Evolutionary conservation across 2,113 vertebrate species (phyloP).

Genomic region (Danionella cerebrum): DNA sequence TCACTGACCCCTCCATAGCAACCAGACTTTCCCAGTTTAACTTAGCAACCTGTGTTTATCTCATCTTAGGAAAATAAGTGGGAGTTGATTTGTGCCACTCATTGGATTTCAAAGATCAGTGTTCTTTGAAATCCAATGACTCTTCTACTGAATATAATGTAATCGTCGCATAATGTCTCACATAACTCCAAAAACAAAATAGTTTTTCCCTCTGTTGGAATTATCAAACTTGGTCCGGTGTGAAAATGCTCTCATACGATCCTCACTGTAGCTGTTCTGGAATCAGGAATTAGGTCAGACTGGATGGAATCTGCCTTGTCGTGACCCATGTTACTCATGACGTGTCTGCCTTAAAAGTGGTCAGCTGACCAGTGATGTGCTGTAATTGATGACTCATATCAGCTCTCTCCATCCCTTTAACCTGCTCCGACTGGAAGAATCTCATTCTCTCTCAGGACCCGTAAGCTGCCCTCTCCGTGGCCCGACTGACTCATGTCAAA

Average conservation of each 20-base stretch:
- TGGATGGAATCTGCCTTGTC: background rate
- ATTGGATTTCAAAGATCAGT: too few species aligned
- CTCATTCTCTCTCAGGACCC: conserved; percentile 35
- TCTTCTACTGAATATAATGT: too few species aligned
- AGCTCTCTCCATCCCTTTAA: conserved; percentile 21
- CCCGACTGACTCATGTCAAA: conserved; percentile 13
- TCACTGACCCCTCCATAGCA: too few species aligned
- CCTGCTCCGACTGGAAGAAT: conserved; percentile 34
- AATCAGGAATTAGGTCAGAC: background rate
- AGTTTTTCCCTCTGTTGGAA: too few species aligned
- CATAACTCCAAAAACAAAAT: too few species aligned
- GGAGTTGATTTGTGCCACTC: too few species aligned
- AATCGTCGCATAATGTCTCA: too few species aligned
- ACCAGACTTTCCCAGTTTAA: too few species aligned
- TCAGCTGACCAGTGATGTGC: background rate
- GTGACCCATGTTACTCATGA: background rate
- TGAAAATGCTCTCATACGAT: background rate
- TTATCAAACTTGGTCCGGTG: too few species aligned
- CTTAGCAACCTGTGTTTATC: too few species aligned
- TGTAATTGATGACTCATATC: background rate
- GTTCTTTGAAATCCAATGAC: too few species aligned
- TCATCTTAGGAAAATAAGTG: too few species aligned
- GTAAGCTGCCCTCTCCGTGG: conserved; percentile 7
- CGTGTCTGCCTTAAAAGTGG: conserved; percentile 17
- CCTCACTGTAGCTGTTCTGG: background rate